These are phyloP conservation scores for Eledona agricola DNA, from an alignment of 2,888 invertebrate species.

Conservation along the genomic window DNA sequence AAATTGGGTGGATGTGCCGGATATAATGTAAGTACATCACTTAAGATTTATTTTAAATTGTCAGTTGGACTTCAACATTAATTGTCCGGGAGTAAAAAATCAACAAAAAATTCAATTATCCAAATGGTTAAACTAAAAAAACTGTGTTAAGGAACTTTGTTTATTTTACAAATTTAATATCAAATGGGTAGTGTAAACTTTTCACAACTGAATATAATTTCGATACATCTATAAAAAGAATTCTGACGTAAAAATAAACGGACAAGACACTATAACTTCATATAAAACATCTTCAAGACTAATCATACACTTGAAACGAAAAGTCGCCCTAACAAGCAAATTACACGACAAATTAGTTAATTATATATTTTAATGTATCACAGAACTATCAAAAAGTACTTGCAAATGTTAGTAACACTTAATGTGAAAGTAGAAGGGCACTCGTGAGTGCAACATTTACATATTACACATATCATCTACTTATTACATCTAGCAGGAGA, in stretches of 20 bases:
- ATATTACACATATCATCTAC: constrained; percentile 24
- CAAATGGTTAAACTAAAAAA: too few species aligned
- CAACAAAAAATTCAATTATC: too few species aligned
- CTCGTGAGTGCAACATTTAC: constrained; percentile 25
- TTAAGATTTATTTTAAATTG: too few species aligned
- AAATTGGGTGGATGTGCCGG: too few species aligned
- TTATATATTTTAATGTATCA: constrained; percentile 39
- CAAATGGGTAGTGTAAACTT: constrained; percentile 38
- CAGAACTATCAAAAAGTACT: constrained; percentile 38
- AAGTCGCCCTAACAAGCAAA: constrained; percentile 31
- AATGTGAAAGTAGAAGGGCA: constrained; percentile 31
- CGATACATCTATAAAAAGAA: background rate
- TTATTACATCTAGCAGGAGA: constrained; percentile 21
- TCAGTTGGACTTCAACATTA: too few species aligned
- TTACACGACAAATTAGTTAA: constrained; percentile 29
- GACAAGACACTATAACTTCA: constrained; percentile 6
- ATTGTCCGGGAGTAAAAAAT: too few species aligned
- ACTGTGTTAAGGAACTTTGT: constrained; percentile 20
- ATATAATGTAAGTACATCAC: too few species aligned
- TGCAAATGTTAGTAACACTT: constrained; percentile 30
- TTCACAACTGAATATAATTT: too few species aligned
- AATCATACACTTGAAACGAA: constrained; percentile 11
- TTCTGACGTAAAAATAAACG: background rate
- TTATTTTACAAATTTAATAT: constrained; percentile 39
- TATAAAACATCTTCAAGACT: constrained; percentile 4